Conservation (phyloP, 2,888 invertebrate genomes). For the Drosophila nr. fundita region DNA sequence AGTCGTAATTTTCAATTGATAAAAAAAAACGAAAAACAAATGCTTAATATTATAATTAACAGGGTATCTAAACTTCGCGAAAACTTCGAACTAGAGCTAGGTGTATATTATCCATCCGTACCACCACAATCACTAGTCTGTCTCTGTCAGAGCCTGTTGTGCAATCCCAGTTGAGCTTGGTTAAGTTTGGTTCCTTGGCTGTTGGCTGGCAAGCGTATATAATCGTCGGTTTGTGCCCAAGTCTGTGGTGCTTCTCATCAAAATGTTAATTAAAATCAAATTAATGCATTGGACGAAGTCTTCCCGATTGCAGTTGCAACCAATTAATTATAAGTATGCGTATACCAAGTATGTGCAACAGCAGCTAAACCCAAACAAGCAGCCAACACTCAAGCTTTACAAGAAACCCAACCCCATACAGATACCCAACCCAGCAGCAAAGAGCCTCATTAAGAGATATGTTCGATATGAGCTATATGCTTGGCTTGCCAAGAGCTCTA, state of each 20-base stretch:
- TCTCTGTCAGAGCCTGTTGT: neutral
- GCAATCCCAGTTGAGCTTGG: neutral
- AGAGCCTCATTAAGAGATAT: conserved; percentile 1
- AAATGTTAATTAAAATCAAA: neutral
- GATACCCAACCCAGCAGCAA: neutral
- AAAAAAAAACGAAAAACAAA: too few species aligned
- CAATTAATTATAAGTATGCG: neutral
- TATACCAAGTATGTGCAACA: neutral
- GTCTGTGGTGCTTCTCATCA: neutral
- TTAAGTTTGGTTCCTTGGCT: neutral
- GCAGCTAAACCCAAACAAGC: neutral
- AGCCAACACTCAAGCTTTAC: neutral
- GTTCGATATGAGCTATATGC: conserved; percentile 19
- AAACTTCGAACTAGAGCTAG: neutral
- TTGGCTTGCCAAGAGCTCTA: neutral
- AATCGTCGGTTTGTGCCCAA: neutral
- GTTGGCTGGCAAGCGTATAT: neutral
- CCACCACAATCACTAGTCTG: neutral
- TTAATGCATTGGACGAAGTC: neutral
- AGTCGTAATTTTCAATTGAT: too few species aligned
- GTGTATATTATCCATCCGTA: neutral
- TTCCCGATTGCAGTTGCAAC: neutral
- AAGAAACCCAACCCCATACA: neutral
- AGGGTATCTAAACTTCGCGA: neutral
- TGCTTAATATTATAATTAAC: neutral